A percentile compares a stretch with the other conserved stretches of the same genome.
These are phyloP conservation scores for Tetragonula clypearis DNA, from an alignment of 1,140 invertebrate genomes.

Conservation along the genomic window DNA sequence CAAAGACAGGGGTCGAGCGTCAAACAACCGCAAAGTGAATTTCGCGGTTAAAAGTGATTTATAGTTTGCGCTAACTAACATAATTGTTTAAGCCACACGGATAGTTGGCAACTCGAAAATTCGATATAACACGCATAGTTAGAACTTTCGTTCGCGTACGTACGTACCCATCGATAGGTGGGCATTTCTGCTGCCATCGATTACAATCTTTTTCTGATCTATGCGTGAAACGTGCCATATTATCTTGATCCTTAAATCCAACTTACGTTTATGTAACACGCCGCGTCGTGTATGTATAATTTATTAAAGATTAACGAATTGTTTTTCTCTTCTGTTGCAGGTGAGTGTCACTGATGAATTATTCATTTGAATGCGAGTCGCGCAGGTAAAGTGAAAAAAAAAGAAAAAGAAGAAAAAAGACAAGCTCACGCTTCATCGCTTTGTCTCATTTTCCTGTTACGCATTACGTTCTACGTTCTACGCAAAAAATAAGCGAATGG, in stretches of 20 bases:
- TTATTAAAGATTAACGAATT: not conserved
- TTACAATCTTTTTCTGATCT: not conserved
- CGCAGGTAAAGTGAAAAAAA: not conserved
- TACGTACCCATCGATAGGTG: not conserved
- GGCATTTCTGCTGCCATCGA: not conserved
- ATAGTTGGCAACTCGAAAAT: conserved; percentile 10
- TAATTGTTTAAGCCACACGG: conserved; percentile 2
- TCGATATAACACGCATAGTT: conserved; percentile 13
- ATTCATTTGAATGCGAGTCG: not conserved
- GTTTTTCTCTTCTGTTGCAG: conserved; percentile 7
- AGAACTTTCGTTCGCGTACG: not conserved
- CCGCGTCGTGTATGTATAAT: not conserved
- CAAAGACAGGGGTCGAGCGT: not conserved
- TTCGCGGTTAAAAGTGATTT: conserved; percentile 19
- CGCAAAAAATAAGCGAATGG: not conserved
- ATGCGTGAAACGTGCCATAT: not conserved
- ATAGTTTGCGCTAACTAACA: conserved; percentile 17
- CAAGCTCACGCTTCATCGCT: not conserved
- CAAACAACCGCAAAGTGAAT: conserved; percentile 20
- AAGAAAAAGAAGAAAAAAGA: not conserved
- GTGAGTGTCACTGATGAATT: conserved; percentile 7
- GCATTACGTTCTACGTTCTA: not conserved
- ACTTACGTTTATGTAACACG: not conserved
- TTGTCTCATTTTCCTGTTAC: not conserved
- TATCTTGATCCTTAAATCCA: not conserved